phyloP scores from a whole-genome alignment of 2,888 invertebrate species.

The Isotomurus palustris region DNA sequence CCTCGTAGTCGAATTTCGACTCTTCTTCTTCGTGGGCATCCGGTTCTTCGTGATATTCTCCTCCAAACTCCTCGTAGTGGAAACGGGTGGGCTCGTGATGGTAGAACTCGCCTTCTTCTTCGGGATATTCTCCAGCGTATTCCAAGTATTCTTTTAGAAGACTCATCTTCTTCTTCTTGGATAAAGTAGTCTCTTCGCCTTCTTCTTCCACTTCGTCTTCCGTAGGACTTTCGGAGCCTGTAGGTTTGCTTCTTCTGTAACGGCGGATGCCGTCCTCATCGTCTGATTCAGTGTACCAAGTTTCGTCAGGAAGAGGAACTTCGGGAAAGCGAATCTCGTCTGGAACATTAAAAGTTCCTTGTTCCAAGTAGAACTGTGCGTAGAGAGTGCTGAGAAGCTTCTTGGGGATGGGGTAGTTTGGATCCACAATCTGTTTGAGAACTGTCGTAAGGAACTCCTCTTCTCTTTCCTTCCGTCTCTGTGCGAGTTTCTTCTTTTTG shows the following conservation, averaged over 20 bases:
- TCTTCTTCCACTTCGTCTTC: not conserved
- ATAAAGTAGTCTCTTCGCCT: not conserved
- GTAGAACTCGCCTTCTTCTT: not conserved
- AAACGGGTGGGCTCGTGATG: not conserved
- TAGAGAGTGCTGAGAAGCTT: conserved; percentile 25
- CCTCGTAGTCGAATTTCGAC: conserved; percentile 16
- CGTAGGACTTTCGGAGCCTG: conserved; percentile 1
- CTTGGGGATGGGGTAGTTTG: conserved; percentile 19
- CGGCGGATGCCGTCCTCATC: not conserved
- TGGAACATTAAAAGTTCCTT: conserved; percentile 25
- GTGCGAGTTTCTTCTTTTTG: conserved; percentile 1
- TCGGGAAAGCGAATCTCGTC: conserved; percentile 21
- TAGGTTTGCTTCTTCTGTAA: conserved; percentile 3
- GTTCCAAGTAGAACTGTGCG: conserved; percentile 28
- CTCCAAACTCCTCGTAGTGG: conserved; percentile 65
- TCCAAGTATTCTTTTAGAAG: no score
- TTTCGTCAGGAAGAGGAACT: conserved; percentile 10
- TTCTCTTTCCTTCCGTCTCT: conserved; percentile 6
- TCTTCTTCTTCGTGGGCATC: conserved; percentile 73
- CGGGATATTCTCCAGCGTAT: not conserved
- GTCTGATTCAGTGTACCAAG: conserved; percentile 14
- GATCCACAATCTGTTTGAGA: conserved; percentile 23
- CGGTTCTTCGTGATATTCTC: conserved; percentile 56
- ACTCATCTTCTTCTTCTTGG: not conserved
- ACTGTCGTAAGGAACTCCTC: conserved; percentile 11